Evolutionary conservation across 2,113 vertebrate genomes (phyloP).

Genomic region (Maccullochella peelii): DNA sequence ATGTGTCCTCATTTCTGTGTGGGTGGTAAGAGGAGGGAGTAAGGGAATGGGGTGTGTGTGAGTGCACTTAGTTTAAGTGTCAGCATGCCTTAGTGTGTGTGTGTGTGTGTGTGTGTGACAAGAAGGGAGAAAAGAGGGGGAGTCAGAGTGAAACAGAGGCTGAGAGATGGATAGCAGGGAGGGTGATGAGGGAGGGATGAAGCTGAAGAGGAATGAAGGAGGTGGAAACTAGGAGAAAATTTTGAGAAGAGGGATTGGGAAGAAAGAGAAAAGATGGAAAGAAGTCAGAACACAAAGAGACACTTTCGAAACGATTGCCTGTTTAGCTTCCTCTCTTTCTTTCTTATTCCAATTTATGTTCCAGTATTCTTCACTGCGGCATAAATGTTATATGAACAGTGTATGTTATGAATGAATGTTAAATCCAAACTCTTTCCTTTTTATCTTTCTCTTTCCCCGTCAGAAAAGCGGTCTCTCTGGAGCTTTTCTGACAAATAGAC

Average conservation of each 20-base stretch:
- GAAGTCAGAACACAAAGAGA: conserved; percentile 16
- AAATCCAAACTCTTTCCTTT: conserved; percentile 37
- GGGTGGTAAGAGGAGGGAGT: conserved; percentile 76
- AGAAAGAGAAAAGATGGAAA: conserved; percentile 36
- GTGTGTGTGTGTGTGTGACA: conserved; percentile 47
- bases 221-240: not conserved
- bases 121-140: conserved; percentile 60
- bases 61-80: conserved; percentile 80
- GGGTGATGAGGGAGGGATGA: conserved; percentile 59
- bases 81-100: conserved; percentile 62
- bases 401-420: conserved; percentile 51
- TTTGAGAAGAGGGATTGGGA: conserved; percentile 25
- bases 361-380: conserved; percentile 3
- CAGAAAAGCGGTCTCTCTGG: conserved; percentile 18
- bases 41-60: conserved; percentile 73
- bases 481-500: conserved; percentile 54
- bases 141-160: conserved; percentile 49
- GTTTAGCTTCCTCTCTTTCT: conserved; percentile 10
- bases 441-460: conserved; percentile 24
- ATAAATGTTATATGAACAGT: conserved; percentile 59
- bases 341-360: conserved; percentile 50
- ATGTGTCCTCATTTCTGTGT: conserved; percentile 76
- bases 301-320: conserved; percentile 3
- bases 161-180: conserved; percentile 62
- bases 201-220: conserved; percentile 19